phyloP scores from a whole-genome alignment of 2,888 invertebrate species.

The Rhyacophila evoluta region DNA sequence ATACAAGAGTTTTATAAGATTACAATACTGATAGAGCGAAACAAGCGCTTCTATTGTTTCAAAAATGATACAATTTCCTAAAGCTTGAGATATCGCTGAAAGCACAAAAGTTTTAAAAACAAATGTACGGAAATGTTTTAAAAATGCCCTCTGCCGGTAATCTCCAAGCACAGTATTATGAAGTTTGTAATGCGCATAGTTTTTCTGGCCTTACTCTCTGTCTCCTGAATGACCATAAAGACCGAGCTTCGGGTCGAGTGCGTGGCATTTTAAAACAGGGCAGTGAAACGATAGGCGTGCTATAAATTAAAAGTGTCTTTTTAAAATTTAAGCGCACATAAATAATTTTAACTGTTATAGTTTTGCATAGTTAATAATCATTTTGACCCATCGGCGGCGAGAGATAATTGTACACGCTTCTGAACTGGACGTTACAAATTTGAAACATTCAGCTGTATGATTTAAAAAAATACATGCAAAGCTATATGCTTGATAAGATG shows the following conservation, averaged over 20 bases:
- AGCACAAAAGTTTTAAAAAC: slow-evolving; percentile 8
- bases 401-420: too few species aligned
- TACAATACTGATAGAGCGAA: background rate
- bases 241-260: background rate
- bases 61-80: background rate
- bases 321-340: too few species aligned
- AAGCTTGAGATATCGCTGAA: background rate
- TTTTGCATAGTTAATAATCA: too few species aligned
- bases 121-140: slow-evolving; percentile 19
- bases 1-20: background rate
- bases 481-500: too few species aligned
- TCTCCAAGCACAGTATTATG: slow-evolving; percentile 16
- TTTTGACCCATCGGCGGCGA: too few species aligned
- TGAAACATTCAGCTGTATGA: too few species aligned
- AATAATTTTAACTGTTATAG: too few species aligned
- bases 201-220: slow-evolving; percentile 2
- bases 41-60: background rate
- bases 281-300: too few species aligned
- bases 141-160: slow-evolving; percentile 4
- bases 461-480: too few species aligned
- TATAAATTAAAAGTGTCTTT: too few species aligned
- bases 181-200: slow-evolving; percentile 14
- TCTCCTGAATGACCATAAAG: slow-evolving; percentile 15
- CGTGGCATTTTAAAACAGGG: slow-evolving; percentile 14
- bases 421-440: too few species aligned